Base-by-base conservation (phyloP, 2,888 invertebrate species). In the Drosophila kambysellisi region DNA sequence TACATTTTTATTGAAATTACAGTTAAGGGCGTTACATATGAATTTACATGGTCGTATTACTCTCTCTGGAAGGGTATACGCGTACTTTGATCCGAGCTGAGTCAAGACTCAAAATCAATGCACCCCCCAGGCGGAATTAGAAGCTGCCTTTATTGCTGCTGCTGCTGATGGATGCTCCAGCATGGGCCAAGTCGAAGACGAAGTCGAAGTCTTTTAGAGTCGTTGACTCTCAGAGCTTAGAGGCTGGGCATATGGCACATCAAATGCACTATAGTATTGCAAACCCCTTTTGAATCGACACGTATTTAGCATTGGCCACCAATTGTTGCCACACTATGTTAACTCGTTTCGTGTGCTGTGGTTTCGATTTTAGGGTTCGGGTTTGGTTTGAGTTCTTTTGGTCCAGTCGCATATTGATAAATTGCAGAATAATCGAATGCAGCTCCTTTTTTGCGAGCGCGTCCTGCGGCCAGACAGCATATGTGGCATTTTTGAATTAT, bases 401-500 rank as follows among this genome's bases (percentile, higher is more conserved):
- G 56, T 54, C 54, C 61, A 41, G 32, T 39, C 53, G 25, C 39
- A 71, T 61, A 90, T 79, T 84, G 85, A 91, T 90, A 90, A 89
- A 90, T 90, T 82, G 82, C 83, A 82, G 78, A 91, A 85, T 81
- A 88, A 83, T 79, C 89, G 85, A 89, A 90, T 77, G 77, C 86
- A 75, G 69, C 46, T 76, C 48, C 63, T 60, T 59, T 65, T 63
- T 57, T 70, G 65, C 29, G 56, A 41, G 33, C 46, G 62, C 50
- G 54, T 70, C 77, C 77, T 70, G 58, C 30, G 50, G 32, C 50
- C 71, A 77, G 62, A 67, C 77, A 73, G 81, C 84, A 90, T 81
- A 89, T 89, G 90, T 85, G 86, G 80, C 76, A 81, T 82, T 88
- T 83, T 79, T 91, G 91, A 88, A 91, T 91, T 91, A 91, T 91